These are phyloP conservation scores for Itoplectis maculator DNA, from an alignment of 2,888 invertebrate genomes.

Conservation along the genomic window DNA sequence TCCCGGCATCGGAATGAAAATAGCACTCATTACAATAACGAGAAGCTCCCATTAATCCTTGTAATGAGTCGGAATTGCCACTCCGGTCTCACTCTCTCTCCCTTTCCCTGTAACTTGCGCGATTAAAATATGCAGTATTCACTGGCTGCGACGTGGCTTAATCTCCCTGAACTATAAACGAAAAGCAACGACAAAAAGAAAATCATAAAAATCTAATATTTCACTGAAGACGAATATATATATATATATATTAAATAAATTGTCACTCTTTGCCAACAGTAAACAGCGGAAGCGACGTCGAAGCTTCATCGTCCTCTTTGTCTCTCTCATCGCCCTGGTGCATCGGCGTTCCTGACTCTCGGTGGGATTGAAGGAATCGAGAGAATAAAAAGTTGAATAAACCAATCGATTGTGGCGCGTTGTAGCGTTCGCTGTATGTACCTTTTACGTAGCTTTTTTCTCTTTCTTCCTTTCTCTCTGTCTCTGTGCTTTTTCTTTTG, in stretches of 20 bases:
- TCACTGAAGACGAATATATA: slow-evolving; percentile 4
- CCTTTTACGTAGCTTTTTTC: background rate
- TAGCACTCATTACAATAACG: slow-evolving; percentile 62
- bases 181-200: background rate
- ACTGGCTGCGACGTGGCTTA: background rate
- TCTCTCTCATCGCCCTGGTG: no score
- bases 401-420: slow-evolving; percentile 52
- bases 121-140: slow-evolving; percentile 42
- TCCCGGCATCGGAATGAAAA: slow-evolving; percentile 44
- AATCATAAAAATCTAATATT: background rate
- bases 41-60: slow-evolving; percentile 53
- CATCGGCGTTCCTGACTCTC: background rate
- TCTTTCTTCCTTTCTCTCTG: background rate
- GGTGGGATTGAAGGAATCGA: slow-evolving; percentile 15
- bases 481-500: slow-evolving; percentile 13
- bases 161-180: background rate
- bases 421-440: slow-evolving; percentile 35
- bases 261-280: slow-evolving; percentile 27
- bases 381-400: slow-evolving; percentile 37
- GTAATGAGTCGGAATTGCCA: slow-evolving; percentile 53
- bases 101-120: slow-evolving; percentile 3
- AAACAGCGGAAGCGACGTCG: slow-evolving; percentile 23
- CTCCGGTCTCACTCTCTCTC: background rate
- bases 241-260: slow-evolving; percentile 14
- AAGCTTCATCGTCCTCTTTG: background rate